These are phyloP conservation scores for Actinostola sp. DNA, from an alignment of 92 coral and sea anemone species.

Conservation along the genomic window DNA sequence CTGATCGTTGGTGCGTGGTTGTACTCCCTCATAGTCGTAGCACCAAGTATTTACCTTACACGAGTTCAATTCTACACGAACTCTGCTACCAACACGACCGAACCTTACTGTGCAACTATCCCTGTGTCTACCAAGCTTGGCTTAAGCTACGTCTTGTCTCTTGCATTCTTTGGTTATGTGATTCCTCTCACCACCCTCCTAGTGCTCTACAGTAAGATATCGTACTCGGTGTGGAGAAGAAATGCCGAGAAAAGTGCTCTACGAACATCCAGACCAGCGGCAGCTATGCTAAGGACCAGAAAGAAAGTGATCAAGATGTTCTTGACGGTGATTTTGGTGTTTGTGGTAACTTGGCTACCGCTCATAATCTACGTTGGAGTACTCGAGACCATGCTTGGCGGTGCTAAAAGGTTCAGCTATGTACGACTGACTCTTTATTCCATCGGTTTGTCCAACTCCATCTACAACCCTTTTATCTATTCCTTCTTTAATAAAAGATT, in stretches of 20 bases:
- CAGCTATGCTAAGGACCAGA: slow-evolving; percentile 59
- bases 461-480: slow-evolving; percentile 80
- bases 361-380: slow-evolving; percentile 70
- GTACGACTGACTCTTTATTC: slow-evolving; percentile 68
- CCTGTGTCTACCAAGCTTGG: slow-evolving; percentile 57
- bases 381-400: slow-evolving; percentile 54
- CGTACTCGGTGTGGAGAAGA: slow-evolving; percentile 67
- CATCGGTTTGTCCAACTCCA: slow-evolving; percentile 71
- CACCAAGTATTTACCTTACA: slow-evolving; percentile 75
- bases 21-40: slow-evolving; percentile 59
- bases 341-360: slow-evolving; percentile 79
- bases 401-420: slow-evolving; percentile 43
- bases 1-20: slow-evolving; percentile 77
- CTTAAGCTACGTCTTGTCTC: slow-evolving; percentile 52
- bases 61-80: slow-evolving; percentile 24
- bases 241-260: slow-evolving; percentile 19
- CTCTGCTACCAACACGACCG: slow-evolving; percentile 36
- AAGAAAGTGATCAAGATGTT: slow-evolving; percentile 88
- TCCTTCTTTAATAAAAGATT: slow-evolving; percentile 77
- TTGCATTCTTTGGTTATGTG: slow-evolving; percentile 68
- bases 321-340: slow-evolving; percentile 76
- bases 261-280: slow-evolving; percentile 50
- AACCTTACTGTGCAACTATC: slow-evolving; percentile 75
- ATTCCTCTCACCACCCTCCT: slow-evolving; percentile 66
- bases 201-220: slow-evolving; percentile 72